Base-by-base conservation (phyloP, 2,113 vertebrate genomes). In the Lepidothrix coronata region DNA sequence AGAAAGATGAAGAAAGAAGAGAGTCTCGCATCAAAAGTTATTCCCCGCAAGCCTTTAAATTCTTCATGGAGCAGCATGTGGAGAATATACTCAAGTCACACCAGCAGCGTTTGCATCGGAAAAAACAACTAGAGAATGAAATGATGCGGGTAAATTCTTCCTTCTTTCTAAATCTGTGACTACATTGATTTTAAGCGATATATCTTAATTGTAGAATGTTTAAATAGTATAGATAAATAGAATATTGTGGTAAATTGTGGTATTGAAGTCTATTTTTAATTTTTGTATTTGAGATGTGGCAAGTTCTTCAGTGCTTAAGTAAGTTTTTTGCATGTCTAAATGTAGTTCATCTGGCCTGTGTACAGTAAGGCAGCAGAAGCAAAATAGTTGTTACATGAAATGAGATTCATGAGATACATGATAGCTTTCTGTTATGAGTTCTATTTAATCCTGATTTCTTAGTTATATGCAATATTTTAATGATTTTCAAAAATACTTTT, bases 1-100 rank as follows among this genome's bases (percentile, higher is more conserved):
- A 99, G 95, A 99, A 98, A 51, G 99, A 99, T 63, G 99, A 99
- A 97, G 99, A 98, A 57, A 97, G 99, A 33, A 98, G 99, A 75
- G 99, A 99, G 14, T 99, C 98, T 73, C 98, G 99, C 24, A 98
- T 99, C 68, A 98, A 99, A 8, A 98, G 99, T 81, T 99, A 99
- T 39, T 99, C 99, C 24, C 99, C 99, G 18, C 99, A 99, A 95
- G 99, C 99, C n/a, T 99, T 99, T 96, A 99, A 99, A 96, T 99
- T 99, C 97, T 99, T 99, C 76, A 99, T 99, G 99, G 99, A 99
- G 88, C 99, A 99, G 62, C 99, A 99, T 0, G 99, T 99, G 91
- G 99, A 99, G 97, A 99, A 99, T 85, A 98, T 99, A 89, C 98
- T 99, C 8, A 99, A 99, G 97, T 99, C 99, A 86, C 99, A 99